Evolutionary conservation across 2,113 vertebrate genomes (phyloP), one percentile per base, ranked within the genome.

Genomic region (Lichenostomus cassidix): DNA sequence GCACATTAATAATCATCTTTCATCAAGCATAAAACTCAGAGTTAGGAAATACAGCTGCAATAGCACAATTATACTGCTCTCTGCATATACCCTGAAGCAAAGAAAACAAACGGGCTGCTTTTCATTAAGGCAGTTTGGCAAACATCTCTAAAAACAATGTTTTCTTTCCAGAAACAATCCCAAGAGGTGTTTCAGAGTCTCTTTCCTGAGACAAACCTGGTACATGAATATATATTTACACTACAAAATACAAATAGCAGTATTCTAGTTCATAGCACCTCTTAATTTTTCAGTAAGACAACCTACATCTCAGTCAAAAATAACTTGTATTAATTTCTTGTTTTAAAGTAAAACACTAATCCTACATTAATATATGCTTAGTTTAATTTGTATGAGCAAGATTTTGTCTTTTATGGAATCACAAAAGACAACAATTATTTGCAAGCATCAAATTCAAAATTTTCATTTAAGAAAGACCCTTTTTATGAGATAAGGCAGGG

Each of bases 41-140:
- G 94, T 97, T 94, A 97, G 97, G 97, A 98, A 97, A 97, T 96
- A 97, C 93, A 97, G 96, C 95, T 97, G 96, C 92, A 96, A 87
- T 63, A 96, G 95, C 91, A 97, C 85, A 93, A 94, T 97, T 98
- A 96, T 50, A 95, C 86, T 95, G 90, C 95, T 96, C 94, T 95
- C 83, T 91, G 94, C 94, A 95, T 53, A 97, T 49, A 96, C 75
- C 97, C 96, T 35, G 77, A 90, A 97, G 97, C 96, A 96, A 97
- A 97, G 95, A 97, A 96, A 98, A 93, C 93, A 97, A 98, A 96
- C 79, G 94, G 86, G 83, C 91, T 95, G 94, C 95, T 97, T 98
- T 98, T 98, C 95, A 98, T 97, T 97, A 97, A 87, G 77, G 63
- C 75, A 94, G 86, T 86, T 95, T 94, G 92, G 95, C 94, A 97